Conservation (phyloP, 2,888 invertebrate species). For the Andrena bucephala region DNA sequence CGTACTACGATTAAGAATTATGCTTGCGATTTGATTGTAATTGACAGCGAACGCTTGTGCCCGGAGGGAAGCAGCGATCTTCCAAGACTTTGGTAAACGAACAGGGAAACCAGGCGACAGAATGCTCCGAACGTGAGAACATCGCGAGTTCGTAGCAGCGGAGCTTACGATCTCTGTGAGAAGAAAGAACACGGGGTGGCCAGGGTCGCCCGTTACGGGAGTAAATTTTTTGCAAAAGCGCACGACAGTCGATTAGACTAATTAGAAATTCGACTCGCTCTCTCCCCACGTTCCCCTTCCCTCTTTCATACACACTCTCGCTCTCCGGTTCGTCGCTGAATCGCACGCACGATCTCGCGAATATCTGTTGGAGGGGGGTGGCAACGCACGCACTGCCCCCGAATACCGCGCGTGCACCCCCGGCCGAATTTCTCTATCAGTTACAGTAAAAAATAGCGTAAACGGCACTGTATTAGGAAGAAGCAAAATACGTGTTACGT, state of each 20-base stretch:
- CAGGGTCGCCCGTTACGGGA: no score
- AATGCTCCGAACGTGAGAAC: no score
- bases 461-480: conserved; percentile 85
- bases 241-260: no score
- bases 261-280: background rate
- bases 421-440: conserved; percentile 70
- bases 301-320: background rate
- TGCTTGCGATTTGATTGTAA: conserved; percentile 41
- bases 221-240: no score
- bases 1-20: conserved; percentile 33
- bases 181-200: no score
- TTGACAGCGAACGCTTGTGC: conserved; percentile 42
- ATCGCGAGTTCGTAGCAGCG: no score
- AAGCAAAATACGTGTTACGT: conserved; percentile 85
- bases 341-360: conserved; percentile 12
- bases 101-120: no score
- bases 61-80: conserved; percentile 1
- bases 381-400: conserved; percentile 26
- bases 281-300: background rate
- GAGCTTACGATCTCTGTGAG: no score
- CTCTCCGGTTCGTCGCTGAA: background rate
- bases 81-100: background rate
- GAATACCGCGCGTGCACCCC: conserved; percentile 43
- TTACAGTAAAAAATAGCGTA: conserved; percentile 85
- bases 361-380: conserved; percentile 26